Evolutionary conservation across 2,113 vertebrate genomes (phyloP).

Genomic region (Marcusenius ussheri): DNA sequence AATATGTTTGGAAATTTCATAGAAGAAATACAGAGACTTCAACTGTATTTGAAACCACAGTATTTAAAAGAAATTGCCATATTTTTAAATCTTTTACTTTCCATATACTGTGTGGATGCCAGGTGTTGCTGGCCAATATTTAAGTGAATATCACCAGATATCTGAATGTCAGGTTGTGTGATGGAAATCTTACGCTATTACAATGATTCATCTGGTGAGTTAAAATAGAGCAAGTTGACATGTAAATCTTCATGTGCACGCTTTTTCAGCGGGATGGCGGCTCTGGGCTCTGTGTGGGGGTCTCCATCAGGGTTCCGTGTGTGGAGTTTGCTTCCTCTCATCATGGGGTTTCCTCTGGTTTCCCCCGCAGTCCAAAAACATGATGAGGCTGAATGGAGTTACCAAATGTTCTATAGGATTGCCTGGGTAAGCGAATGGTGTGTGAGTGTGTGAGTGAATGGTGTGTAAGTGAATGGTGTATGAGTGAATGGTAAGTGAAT

Average conservation of each 20-base stretch:
- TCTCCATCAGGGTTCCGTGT: too few relatives aligned
- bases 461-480: too few relatives aligned
- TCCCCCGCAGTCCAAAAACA: too few relatives aligned
- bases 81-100: neutral
- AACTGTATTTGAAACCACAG: neutral
- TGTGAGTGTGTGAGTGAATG: too few relatives aligned
- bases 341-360: too few relatives aligned
- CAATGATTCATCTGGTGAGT: neutral
- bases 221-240: neutral
- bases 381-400: too few relatives aligned
- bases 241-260: neutral
- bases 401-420: too few relatives aligned
- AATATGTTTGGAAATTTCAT: neutral
- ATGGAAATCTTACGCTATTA: neutral
- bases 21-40: neutral
- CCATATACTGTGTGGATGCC: neutral
- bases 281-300: too few relatives aligned
- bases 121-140: neutral
- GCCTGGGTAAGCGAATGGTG: too few relatives aligned
- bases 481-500: too few relatives aligned
- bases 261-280: neutral
- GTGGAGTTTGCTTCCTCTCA: too few relatives aligned
- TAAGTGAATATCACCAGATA: neutral
- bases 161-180: neutral
- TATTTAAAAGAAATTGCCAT: neutral